Evolutionary conservation across 2,888 invertebrate species (phyloP), one percentile per base, ranked within the genome.

Genomic region (Archips crataeganus): DNA sequence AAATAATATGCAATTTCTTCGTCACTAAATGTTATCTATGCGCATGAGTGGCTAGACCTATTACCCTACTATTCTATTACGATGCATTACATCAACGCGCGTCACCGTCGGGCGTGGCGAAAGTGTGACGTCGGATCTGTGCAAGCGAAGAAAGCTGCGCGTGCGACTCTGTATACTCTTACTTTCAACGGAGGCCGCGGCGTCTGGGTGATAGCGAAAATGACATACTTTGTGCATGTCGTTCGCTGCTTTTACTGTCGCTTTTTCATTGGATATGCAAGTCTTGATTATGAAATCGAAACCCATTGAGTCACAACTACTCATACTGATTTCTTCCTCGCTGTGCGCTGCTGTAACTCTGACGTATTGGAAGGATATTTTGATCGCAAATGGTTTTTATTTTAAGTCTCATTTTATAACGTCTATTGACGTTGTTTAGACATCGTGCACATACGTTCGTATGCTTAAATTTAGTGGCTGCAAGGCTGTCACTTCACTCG

Each of bases 141-240:
- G 88, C 90, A 88, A 87, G 87, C 89, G 87, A 93, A 93, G 93
- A 94, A 93, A 93, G 94, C 89, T 91, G 93, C 92, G 92, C 91
- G 86, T 87, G 91, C 92, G 91, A 83, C 87, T 86, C 82, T 75
- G 83, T 81, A 81, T 83, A 90, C 91, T 94, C 84, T 94, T 93
- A 88, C 89, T 93, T 94, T 94, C 92, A 87, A 85, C 81, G 81
- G 91, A 89, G 94, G 94, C 85, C 93, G 87, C 81, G 77, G 79
- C 85, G 90, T 93, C 92, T 93, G 91, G 83, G 76, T 87, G 94
- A 94, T 92, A 94, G 94, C 91, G 93, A 93, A 93, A 94, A 92
- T 87, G 91, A 88, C 93, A 92, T 85, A 90, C 92, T 90, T 90
- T 79, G 83, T 80, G 86, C 86, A 85, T 84, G 83, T 82, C 59